These are phyloP conservation scores for Podarcis muralis DNA, from an alignment of 2,113 vertebrate species.

Conservation along the genomic window DNA sequence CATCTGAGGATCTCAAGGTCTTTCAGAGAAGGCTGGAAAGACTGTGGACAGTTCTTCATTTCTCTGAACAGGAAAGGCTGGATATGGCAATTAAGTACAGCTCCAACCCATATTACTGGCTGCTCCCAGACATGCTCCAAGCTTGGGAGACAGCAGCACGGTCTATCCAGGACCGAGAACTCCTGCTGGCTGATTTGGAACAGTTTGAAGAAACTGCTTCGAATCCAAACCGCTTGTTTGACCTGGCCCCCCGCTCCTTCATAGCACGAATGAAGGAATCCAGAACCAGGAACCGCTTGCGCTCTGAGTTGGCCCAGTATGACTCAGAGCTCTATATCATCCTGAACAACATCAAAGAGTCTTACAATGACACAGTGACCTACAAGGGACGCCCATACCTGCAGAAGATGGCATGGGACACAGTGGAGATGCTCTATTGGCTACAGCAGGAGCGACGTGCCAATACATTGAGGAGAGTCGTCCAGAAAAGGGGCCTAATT, in stretches of 20 bases:
- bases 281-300: slow-evolving; percentile 49
- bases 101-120: slow-evolving; percentile 51
- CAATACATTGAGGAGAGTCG: not conserved
- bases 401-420: slow-evolving; percentile 79
- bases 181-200: slow-evolving; percentile 70
- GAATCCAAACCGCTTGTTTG: slow-evolving; percentile 79
- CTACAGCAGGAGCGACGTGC: slow-evolving; percentile 75
- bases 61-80: slow-evolving; percentile 59
- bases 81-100: slow-evolving; percentile 81
- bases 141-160: slow-evolving; percentile 72
- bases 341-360: slow-evolving; percentile 59
- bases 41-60: slow-evolving; percentile 71
- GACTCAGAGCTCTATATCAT: slow-evolving; percentile 56
- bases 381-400: slow-evolving; percentile 75
- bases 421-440: slow-evolving; percentile 82
- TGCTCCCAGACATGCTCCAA: slow-evolving; percentile 56
- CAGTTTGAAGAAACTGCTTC: slow-evolving; percentile 78
- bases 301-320: slow-evolving; percentile 49
- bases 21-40: slow-evolving; percentile 69
- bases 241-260: slow-evolving; percentile 19
- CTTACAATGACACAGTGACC: slow-evolving; percentile 72
- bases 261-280: slow-evolving; percentile 60
- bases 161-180: slow-evolving; percentile 74
- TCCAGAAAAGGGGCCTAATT: not conserved
- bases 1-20: not conserved